Evolutionary conservation across 2,113 vertebrate species (phyloP).

Genomic region (Hymenochirus boettgeri): DNA sequence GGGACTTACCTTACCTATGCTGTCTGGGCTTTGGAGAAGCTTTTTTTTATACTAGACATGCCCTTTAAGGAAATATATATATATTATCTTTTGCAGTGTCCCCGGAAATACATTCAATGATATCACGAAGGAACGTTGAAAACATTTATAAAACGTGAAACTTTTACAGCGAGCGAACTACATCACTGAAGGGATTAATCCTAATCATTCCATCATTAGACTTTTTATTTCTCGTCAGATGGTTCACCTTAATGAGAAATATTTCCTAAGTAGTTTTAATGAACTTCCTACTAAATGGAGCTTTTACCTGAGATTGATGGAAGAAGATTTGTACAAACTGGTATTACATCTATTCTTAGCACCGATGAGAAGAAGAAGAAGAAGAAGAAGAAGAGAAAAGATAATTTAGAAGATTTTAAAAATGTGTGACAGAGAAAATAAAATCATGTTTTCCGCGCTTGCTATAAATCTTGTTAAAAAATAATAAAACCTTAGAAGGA

Average conservation of each 20-base stretch:
- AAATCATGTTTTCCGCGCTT: constrained; percentile 56
- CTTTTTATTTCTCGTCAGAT: constrained; percentile 23
- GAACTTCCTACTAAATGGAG: constrained; percentile 17
- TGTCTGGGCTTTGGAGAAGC: no score
- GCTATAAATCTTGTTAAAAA: constrained; percentile 64
- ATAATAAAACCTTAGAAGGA: constrained; percentile 59
- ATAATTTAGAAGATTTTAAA: constrained; percentile 54
- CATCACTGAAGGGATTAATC: constrained; percentile 10
- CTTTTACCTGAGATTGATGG: constrained; percentile 33
- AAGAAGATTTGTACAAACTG: constrained; percentile 45
- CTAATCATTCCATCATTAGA: constrained; percentile 27
- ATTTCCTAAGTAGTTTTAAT: constrained; percentile 37
- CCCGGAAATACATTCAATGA: no score
- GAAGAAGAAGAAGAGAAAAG: no score
- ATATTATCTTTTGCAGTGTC: no score
- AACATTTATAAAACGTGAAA: background rate
- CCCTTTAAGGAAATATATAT: no score
- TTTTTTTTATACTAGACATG: no score
- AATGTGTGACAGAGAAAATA: constrained; percentile 65
- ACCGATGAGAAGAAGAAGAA: constrained; percentile 43
- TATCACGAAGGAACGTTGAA: no score
- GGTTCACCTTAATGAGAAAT: constrained; percentile 34
- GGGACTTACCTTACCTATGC: no score
- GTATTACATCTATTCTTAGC: constrained; percentile 56
- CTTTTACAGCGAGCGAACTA: background rate